Conservation (phyloP, 2,888 invertebrate genomes). For the Polydrusus cervinus region DNA sequence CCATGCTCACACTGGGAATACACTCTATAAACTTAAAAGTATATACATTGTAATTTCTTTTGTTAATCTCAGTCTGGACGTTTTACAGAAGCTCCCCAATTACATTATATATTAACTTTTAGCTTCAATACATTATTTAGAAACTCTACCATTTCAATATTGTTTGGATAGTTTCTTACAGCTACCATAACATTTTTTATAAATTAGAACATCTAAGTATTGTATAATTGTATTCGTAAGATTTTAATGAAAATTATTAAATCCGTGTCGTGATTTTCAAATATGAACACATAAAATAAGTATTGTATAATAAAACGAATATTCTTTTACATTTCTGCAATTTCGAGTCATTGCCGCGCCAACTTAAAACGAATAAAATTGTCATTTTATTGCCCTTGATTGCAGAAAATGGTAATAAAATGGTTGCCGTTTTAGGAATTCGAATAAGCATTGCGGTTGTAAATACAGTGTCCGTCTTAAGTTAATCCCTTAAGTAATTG, state of each 20-base stretch:
- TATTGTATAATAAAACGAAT: slow-evolving; percentile 35
- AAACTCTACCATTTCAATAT: no score
- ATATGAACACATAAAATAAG: slow-evolving; percentile 32
- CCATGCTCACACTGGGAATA: no score
- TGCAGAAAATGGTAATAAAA: slow-evolving; percentile 52
- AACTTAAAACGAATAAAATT: slow-evolving; percentile 52
- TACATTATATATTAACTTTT: no score
- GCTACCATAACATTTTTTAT: slow-evolving; percentile 2
- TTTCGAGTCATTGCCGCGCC: slow-evolving; percentile 47
- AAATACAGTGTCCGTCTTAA: not conserved
- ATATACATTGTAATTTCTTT: no score
- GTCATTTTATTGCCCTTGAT: slow-evolving; percentile 50
- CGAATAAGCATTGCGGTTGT: not conserved
- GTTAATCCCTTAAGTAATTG: not conserved
- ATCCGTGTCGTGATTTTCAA: slow-evolving; percentile 25
- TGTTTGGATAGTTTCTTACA: not conserved
- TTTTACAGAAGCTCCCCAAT: no score
- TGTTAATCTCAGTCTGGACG: no score
- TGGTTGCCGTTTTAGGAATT: slow-evolving; percentile 37
- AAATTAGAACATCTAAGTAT: not conserved
- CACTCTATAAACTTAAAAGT: no score
- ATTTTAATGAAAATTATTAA: slow-evolving; percentile 4
- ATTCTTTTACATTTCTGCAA: slow-evolving; percentile 45
- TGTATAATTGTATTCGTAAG: slow-evolving; percentile 5
- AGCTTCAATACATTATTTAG: no score